phyloP scores from a whole-genome alignment of 2,113 vertebrate species.

The Dendropsophus ebraccatus region DNA sequence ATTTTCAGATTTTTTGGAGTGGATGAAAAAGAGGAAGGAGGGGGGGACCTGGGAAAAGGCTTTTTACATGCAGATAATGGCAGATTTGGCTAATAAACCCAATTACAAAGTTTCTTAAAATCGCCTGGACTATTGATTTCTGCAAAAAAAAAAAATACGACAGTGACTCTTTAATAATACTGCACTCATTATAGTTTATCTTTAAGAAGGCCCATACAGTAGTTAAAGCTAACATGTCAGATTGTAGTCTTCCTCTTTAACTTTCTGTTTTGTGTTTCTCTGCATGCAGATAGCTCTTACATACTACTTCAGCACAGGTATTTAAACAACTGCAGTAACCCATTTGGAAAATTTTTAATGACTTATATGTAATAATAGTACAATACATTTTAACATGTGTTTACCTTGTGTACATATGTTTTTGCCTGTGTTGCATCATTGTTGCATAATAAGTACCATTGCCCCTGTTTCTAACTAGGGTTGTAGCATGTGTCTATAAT shows the following conservation, averaged over 20 bases:
- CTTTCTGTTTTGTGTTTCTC: neutral
- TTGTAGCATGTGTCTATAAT: neutral
- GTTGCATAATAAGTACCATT: neutral
- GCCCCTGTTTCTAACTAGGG: neutral
- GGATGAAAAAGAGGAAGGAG: too few relatives aligned
- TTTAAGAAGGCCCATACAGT: neutral
- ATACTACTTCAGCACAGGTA: neutral
- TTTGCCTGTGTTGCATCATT: neutral
- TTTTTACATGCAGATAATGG: too few relatives aligned
- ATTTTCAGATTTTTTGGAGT: too few relatives aligned
- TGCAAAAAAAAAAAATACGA: too few relatives aligned
- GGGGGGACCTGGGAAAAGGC: too few relatives aligned
- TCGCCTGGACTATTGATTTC: too few relatives aligned
- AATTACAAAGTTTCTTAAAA: too few relatives aligned
- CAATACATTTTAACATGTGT: slow-evolving; percentile 16
- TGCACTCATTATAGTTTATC: neutral
- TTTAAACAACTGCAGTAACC: neutral
- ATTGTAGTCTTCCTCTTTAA: neutral
- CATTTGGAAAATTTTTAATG: slow-evolving; percentile 8
- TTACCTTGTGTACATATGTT: slow-evolving; percentile 24
- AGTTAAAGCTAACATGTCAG: neutral
- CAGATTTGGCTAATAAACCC: too few relatives aligned
- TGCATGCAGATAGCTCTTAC: neutral
- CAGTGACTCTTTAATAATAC: too few relatives aligned
- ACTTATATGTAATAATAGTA: neutral